Conservation (phyloP, 2,113 vertebrate genomes). For the Pterophyllum scalare region DNA sequence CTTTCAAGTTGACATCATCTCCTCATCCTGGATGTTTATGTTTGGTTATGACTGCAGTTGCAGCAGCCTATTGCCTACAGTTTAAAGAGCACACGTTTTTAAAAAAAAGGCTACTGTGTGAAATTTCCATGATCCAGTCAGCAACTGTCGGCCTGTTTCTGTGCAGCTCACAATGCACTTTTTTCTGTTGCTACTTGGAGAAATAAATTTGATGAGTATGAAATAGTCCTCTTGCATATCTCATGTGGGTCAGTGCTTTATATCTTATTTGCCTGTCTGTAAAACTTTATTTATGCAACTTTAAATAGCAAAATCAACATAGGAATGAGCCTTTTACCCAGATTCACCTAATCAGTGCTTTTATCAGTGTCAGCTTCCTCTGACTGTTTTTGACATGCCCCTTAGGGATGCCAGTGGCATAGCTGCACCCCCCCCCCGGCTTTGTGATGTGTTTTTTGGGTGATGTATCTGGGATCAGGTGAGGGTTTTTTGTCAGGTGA, state of each 20-base stretch:
- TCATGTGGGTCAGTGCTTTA: not conserved
- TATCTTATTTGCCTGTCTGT: not conserved
- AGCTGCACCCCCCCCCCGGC: slow-evolving; percentile 21
- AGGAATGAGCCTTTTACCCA: not conserved
- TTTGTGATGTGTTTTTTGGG: slow-evolving; percentile 21
- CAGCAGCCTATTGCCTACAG: too few species aligned
- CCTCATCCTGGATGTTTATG: not conserved
- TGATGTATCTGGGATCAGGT: slow-evolving; percentile 59
- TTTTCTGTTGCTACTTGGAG: not conserved
- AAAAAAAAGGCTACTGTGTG: not conserved
- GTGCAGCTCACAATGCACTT: not conserved
- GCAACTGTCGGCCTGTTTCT: not conserved
- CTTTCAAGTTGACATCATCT: not conserved
- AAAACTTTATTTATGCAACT: not conserved
- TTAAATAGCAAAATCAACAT: not conserved
- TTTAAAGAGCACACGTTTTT: too few species aligned
- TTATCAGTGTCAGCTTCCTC: too few species aligned
- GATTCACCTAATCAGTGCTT: not conserved
- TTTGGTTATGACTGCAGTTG: not conserved
- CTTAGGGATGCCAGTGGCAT: slow-evolving; percentile 36
- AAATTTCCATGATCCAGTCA: not conserved
- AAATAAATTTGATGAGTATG: too few species aligned
- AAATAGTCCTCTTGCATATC: not conserved
- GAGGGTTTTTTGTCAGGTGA: slow-evolving; percentile 73
- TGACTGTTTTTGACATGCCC: slow-evolving; percentile 30